These are phyloP conservation scores for Dermolepida albohirtum DNA, from an alignment of 2,888 invertebrate species.

Conservation along the genomic window DNA sequence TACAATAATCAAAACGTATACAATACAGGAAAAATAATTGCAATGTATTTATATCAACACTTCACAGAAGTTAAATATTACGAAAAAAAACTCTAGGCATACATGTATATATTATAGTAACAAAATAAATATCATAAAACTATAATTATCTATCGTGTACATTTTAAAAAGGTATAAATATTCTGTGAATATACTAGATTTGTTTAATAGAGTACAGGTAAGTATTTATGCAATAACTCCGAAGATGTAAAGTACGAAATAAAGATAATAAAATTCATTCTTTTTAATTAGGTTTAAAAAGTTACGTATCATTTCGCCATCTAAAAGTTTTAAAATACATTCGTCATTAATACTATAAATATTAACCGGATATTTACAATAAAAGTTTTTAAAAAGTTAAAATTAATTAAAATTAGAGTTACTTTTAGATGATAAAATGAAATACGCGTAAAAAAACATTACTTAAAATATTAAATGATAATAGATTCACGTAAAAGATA, in stretches of 20 bases:
- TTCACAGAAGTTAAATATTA: slow-evolving; percentile 33
- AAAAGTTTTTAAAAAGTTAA: neutral
- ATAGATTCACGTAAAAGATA: slow-evolving; percentile 8
- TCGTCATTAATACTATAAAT: neutral
- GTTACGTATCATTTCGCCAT: neutral
- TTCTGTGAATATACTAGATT: slow-evolving; percentile 24
- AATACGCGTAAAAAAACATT: too few species aligned
- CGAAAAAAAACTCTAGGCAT: neutral
- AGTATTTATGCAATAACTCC: slow-evolving; percentile 10
- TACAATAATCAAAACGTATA: slow-evolving; percentile 17
- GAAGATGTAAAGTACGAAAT: slow-evolving; percentile 4
- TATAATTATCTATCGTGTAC: slow-evolving; percentile 25
- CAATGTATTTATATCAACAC: slow-evolving; percentile 26
- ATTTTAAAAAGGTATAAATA: slow-evolving; percentile 35
- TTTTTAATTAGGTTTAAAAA: neutral
- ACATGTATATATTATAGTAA: slow-evolving; percentile 27
- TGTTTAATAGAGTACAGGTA: slow-evolving; percentile 23
- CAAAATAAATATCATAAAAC: slow-evolving; percentile 35
- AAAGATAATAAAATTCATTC: neutral
- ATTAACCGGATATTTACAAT: slow-evolving; percentile 6
- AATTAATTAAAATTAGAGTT: too few species aligned
- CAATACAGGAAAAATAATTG: slow-evolving; percentile 26
- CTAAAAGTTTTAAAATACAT: slow-evolving; percentile 1
- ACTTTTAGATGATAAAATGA: too few species aligned
- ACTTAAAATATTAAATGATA: neutral